A percentile compares a stretch with the other conserved stretches of the same genome.
phyloP scores from a whole-genome alignment of 2,113 vertebrate species.

The Dermatemys mawii region DNA sequence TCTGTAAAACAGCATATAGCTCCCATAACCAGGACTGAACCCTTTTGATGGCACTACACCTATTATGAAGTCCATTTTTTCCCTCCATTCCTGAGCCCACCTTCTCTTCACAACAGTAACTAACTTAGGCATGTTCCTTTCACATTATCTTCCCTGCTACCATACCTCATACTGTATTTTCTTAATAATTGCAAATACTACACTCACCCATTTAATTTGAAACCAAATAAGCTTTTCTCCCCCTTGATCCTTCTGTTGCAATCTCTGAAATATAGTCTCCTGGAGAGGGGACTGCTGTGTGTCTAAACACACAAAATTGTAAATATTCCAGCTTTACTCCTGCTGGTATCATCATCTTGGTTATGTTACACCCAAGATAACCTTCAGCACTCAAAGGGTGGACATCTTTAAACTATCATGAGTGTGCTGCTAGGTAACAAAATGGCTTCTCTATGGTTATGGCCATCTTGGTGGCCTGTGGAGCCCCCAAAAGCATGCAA shows the following conservation, averaged over 20 bases:
- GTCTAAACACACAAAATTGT: neutral
- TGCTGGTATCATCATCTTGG: neutral
- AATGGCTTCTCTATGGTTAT: neutral
- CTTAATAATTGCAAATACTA: neutral
- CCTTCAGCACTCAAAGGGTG: neutral
- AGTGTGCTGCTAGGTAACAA: neutral
- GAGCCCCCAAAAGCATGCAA: neutral
- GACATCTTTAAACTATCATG: neutral
- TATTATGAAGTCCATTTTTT: neutral
- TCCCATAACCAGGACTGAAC: neutral
- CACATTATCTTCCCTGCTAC: neutral
- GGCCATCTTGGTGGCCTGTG: neutral
- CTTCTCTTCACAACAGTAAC: neutral
- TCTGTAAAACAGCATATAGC: neutral
- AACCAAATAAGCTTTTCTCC: neutral
- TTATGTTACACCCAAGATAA: neutral
- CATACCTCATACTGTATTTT: neutral
- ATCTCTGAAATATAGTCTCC: neutral
- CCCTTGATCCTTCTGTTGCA: neutral
- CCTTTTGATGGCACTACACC: neutral
- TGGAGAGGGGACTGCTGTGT: neutral
- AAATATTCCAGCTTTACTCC: neutral
- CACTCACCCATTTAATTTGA: neutral
- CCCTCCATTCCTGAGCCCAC: neutral
- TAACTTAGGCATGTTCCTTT: neutral